Percentiles rank a stretch among this genome's conserved stretches.
phyloP scores from a whole-genome alignment of 1,140 invertebrate species.

The Leptoteleia sp. region DNA sequence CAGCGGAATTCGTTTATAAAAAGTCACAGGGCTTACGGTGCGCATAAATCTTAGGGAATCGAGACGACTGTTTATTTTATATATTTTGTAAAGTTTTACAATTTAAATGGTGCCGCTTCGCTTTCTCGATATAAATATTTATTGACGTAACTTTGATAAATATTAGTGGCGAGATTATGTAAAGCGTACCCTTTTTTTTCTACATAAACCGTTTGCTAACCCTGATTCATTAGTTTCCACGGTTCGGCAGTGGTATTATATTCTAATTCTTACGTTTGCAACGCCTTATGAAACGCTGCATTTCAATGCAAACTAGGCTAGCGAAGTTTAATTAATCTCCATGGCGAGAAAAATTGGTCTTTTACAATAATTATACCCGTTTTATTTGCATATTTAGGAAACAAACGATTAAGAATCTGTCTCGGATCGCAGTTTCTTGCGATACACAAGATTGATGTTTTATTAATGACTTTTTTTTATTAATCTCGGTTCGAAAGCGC shows the following conservation, averaged over 20 bases:
- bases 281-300: conserved; percentile 14
- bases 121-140: no score
- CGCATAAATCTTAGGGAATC: no score
- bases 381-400: conserved; percentile 26
- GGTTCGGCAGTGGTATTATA: conserved; percentile 20
- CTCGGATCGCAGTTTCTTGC: neutral
- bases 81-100: no score
- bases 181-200: neutral
- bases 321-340: conserved; percentile 22
- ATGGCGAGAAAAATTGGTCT: conserved; percentile 14
- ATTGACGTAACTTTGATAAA: no score
- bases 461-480: conserved; percentile 11
- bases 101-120: no score
- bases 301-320: conserved; percentile 14
- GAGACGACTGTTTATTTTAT: no score
- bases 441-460: neutral
- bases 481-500: no score
- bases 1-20: no score
- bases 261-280: conserved; percentile 7
- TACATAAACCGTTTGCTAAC: conserved; percentile 7
- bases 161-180: no score
- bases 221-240: conserved; percentile 8
- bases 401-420: conserved; percentile 25
- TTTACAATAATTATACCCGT: conserved; percentile 32
- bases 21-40: no score